Percentiles rank a stretch among this genome's conserved stretches.
phyloP scores from a whole-genome alignment of 2,797 vertebrate species.

The Crax fasciolata region DNA sequence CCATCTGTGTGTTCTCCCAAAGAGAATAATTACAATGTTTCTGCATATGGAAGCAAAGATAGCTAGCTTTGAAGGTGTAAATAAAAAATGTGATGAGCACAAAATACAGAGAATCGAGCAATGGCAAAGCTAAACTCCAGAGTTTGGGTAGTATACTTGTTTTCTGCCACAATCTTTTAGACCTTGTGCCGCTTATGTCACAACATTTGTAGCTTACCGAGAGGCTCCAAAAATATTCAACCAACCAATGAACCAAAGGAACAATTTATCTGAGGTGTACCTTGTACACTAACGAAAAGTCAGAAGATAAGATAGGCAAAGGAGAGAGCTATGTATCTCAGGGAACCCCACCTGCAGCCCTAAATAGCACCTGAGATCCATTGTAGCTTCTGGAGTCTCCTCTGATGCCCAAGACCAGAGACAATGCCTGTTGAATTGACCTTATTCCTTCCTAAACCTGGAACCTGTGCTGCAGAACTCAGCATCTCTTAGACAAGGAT shows the following conservation, averaged over 20 bases:
- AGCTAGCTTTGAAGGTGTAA: slow-evolving; percentile 13
- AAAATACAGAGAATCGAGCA: not conserved
- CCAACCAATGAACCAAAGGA: not conserved
- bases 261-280: not conserved
- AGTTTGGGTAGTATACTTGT: not conserved
- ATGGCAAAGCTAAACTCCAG: not conserved
- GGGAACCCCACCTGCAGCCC: not conserved
- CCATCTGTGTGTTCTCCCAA: slow-evolving; percentile 41
- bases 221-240: not conserved
- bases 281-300: not conserved
- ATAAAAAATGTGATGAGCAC: not conserved
- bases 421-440: fast-evolving
- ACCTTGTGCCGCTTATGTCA: not conserved
- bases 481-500: not conserved
- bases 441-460: not conserved
- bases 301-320: not conserved
- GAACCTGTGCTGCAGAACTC: not conserved
- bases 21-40: slow-evolving; percentile 37
- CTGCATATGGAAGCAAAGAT: not conserved
- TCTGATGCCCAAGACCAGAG: not conserved
- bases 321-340: not conserved
- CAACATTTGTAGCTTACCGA: not conserved
- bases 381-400: not conserved
- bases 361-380: not conserved
- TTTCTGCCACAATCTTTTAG: not conserved